These are phyloP conservation scores for Melanotaenia duboulayi DNA, from an alignment of 2,113 vertebrate genomes.

Conservation along the genomic window DNA sequence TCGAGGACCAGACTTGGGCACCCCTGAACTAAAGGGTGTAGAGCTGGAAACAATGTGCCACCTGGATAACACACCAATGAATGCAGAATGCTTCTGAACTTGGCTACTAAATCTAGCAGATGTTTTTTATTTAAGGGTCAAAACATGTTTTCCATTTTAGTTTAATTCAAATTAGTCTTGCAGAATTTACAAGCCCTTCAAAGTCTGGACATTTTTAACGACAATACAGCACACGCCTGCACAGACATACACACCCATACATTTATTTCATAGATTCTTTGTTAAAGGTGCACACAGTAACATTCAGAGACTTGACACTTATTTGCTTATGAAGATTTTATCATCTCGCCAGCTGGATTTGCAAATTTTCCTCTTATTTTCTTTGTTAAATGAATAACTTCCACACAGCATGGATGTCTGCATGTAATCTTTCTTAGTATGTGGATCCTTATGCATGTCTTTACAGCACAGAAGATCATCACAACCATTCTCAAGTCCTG, in stretches of 20 bases:
- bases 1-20: too few species aligned
- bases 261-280: neutral
- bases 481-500: constrained; percentile 43
- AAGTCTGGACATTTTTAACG: constrained; percentile 29
- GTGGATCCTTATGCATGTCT: constrained; percentile 32
- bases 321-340: too few species aligned
- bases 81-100: constrained; percentile 42
- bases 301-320: neutral
- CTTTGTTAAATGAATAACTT: constrained; percentile 14
- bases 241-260: too few species aligned
- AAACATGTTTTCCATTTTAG: constrained; percentile 78
- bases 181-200: constrained; percentile 70
- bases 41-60: constrained; percentile 61
- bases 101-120: constrained; percentile 64
- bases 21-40: constrained; percentile 43
- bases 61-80: neutral
- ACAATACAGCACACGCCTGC: constrained; percentile 1
- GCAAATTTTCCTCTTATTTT: neutral
- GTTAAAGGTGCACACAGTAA: neutral
- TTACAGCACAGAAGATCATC: constrained; percentile 31
- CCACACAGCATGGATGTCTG: neutral
- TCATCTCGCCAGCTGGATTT: constrained; percentile 16
- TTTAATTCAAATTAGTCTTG: constrained; percentile 77
- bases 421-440: constrained; percentile 11
- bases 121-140: constrained; percentile 70